A percentile compares a stretch with the other conserved stretches of the same genome.
Conservation (phyloP, 2,113 vertebrate genomes). For the Neotragus pygmaeus region DNA sequence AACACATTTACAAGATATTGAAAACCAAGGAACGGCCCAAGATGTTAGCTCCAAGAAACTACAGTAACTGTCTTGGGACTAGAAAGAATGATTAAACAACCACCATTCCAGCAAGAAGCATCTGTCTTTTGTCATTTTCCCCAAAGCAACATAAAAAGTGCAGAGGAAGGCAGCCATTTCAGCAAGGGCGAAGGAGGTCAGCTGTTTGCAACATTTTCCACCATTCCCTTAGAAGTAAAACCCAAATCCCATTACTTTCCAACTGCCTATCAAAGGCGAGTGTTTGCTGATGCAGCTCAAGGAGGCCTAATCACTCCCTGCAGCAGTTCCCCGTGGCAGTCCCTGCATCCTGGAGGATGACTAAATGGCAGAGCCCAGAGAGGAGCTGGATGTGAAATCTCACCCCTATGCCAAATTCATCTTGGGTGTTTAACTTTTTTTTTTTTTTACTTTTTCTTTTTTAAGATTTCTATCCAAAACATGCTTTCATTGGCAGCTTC, state of each 20-base stretch:
- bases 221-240: constrained; percentile 43
- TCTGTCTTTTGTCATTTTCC: constrained; percentile 48
- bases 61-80: constrained; percentile 48
- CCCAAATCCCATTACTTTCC: constrained; percentile 55
- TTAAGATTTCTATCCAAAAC: constrained; percentile 73
- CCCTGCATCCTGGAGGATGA: constrained; percentile 56
- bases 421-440: constrained; percentile 21
- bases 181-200: not conserved
- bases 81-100: constrained; percentile 58
- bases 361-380: constrained; percentile 63
- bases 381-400: constrained; percentile 60
- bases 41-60: constrained; percentile 52
- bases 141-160: constrained; percentile 28
- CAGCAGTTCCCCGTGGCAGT: constrained; percentile 8
- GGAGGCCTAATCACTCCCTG: not conserved
- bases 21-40: constrained; percentile 39
- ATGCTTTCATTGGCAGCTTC: constrained; percentile 73
- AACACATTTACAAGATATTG: constrained; percentile 52
- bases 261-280: constrained; percentile 42
- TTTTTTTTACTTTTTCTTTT: constrained; percentile 30
- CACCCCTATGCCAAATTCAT: constrained; percentile 43
- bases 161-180: constrained; percentile 16
- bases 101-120: constrained; percentile 40
- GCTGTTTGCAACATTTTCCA: constrained; percentile 65
- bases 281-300: constrained; percentile 43